Conservation (phyloP, 2,113 vertebrate genomes). For the Pholis gunnellus region DNA sequence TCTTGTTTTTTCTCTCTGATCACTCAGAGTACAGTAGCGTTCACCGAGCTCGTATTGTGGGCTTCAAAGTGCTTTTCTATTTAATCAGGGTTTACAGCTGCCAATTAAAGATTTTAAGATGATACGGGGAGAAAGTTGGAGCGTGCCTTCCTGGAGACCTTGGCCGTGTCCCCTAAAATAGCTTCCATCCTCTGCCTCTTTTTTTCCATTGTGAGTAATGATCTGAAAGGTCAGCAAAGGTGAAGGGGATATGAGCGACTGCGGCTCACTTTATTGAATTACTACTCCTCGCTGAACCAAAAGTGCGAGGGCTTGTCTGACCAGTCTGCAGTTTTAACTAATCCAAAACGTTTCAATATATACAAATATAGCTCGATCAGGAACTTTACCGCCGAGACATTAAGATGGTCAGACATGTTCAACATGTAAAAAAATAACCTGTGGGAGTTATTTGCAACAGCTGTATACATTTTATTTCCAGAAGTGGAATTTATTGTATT, state of each 20-base stretch:
- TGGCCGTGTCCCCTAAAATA: conserved; percentile 68
- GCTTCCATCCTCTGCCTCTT: conserved; percentile 58
- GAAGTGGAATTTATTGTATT: conserved; percentile 2
- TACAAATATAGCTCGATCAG: neutral
- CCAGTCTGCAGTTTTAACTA: conserved; percentile 12
- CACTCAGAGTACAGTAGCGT: conserved; percentile 40
- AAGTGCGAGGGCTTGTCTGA: conserved; percentile 20
- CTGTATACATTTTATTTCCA: neutral
- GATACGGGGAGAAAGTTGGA: conserved; percentile 65
- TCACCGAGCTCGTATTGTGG: conserved; percentile 63
- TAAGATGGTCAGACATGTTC: neutral
- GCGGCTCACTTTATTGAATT: conserved; percentile 69
- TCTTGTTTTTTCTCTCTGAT: neutral
- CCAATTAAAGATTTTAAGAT: conserved; percentile 82
- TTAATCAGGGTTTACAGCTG: conserved; percentile 78
- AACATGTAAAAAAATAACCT: neutral
- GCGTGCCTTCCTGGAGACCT: conserved; percentile 64
- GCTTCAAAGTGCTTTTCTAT: conserved; percentile 78
- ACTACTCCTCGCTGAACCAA: conserved; percentile 39
- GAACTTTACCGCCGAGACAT: neutral
- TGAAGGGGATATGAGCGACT: conserved; percentile 64
- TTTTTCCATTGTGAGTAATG: conserved; percentile 70
- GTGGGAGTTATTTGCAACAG: neutral
- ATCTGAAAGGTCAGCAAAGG: conserved; percentile 73
- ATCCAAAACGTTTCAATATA: conserved; percentile 3